Conservation (phyloP, 2,113 vertebrate species). For the Xiphophorus maculatus region DNA sequence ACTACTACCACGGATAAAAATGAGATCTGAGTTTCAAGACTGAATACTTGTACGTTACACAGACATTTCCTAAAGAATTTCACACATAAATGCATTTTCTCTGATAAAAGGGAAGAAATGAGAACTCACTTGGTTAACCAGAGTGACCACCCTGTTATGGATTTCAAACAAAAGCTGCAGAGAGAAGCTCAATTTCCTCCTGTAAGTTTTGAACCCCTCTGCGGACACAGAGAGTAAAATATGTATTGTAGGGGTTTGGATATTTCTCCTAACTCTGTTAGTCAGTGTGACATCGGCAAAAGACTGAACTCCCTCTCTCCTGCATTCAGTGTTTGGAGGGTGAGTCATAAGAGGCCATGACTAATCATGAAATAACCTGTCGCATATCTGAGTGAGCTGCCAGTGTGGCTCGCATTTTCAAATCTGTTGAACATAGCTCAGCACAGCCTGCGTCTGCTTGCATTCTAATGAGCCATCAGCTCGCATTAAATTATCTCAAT, state of each 20-base stretch:
- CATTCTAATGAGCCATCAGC: conserved; percentile 74
- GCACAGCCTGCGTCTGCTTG: conserved; percentile 56
- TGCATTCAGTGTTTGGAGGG: conserved; percentile 57
- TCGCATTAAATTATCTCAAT: conserved; percentile 68
- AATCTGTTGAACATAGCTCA: conserved; percentile 69
- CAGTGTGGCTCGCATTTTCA: conserved; percentile 62
- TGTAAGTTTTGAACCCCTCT: conserved; percentile 30
- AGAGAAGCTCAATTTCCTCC: conserved; percentile 20
- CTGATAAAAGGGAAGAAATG: conserved; percentile 5
- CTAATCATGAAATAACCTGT: conserved; percentile 75
- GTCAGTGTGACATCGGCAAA: conserved; percentile 66
- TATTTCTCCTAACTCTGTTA: conserved; percentile 59
- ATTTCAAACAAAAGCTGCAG: conserved; percentile 4
- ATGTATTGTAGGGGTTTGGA: conserved; percentile 44
- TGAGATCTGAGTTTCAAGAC: neutral
- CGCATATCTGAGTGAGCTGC: conserved; percentile 61
- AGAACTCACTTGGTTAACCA: conserved; percentile 15
- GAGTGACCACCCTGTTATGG: conserved; percentile 1
- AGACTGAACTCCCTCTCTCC: conserved; percentile 67
- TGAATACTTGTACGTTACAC: neutral
- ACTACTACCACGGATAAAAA: neutral
- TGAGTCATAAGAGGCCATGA: conserved; percentile 69
- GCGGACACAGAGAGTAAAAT: conserved; percentile 28
- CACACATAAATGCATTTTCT: conserved; percentile 8
- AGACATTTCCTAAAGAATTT: neutral